Evolutionary conservation across 1,140 invertebrate species (phyloP).

Genomic region (Danaus plexippus): DNA sequence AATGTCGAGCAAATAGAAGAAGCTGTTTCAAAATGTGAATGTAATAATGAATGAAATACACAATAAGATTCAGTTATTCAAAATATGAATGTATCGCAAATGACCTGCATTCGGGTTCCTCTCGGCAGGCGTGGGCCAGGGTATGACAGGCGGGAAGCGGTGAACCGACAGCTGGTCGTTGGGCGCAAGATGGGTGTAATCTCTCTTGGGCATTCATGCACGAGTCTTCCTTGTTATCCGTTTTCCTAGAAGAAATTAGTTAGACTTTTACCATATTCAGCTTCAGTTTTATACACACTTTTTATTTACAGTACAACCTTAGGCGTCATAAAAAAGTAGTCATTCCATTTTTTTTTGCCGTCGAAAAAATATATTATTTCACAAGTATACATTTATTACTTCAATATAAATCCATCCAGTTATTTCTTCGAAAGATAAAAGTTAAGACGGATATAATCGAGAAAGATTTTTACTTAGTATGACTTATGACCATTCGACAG

Average conservation of each 20-base stretch:
- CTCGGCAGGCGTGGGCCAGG: slow-evolving; percentile 83
- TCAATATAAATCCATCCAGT: neutral
- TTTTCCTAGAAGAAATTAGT: slow-evolving; percentile 72
- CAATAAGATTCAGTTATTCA: too few relatives aligned
- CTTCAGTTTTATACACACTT: too few relatives aligned
- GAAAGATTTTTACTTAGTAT: too few relatives aligned
- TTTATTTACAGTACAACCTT: too few relatives aligned
- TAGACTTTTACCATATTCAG: too few relatives aligned
- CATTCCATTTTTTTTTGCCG: too few relatives aligned
- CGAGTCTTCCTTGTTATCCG: slow-evolving; percentile 83
- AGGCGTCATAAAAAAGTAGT: too few relatives aligned
- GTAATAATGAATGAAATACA: too few relatives aligned
- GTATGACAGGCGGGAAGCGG: slow-evolving; percentile 85
- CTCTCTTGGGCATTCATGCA: slow-evolving; percentile 90
- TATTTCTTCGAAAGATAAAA: slow-evolving; percentile 2
- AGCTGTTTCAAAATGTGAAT: too few relatives aligned
- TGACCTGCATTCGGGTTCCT: slow-evolving; percentile 82
- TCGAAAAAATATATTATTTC: too few relatives aligned
- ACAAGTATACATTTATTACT: slow-evolving; percentile 1
- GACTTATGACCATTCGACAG: too few relatives aligned
- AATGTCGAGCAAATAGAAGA: too few relatives aligned
- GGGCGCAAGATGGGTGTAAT: slow-evolving; percentile 88
- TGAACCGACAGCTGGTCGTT: slow-evolving; percentile 79
- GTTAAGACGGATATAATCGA: neutral
- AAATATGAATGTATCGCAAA: slow-evolving; percentile 1